These are phyloP conservation scores for Psittacus erithacus DNA, from an alignment of 2,113 vertebrate species.

Conservation along the genomic window DNA sequence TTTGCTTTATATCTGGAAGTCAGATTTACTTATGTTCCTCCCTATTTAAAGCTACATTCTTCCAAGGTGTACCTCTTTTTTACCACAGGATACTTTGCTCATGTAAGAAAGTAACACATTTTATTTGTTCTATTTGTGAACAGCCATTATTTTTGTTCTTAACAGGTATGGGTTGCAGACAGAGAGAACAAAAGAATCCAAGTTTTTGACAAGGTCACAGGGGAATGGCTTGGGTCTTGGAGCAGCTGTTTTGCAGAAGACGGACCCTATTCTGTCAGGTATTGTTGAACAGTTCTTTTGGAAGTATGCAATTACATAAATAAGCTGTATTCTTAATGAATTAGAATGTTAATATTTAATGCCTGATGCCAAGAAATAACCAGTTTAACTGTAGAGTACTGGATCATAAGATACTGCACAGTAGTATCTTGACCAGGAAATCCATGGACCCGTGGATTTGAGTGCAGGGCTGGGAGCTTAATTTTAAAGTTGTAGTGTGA, in stretches of 20 bases:
- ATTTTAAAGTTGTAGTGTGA: background rate
- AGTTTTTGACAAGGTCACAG: constrained; percentile 88
- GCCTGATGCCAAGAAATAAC: background rate
- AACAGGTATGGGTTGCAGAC: constrained; percentile 95
- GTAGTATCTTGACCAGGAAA: background rate
- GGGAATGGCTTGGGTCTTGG: constrained; percentile 94
- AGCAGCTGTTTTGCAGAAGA: constrained; percentile 89
- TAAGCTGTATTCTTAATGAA: background rate
- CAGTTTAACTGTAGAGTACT: background rate
- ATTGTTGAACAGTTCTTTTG: background rate
- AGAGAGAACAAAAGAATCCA: constrained; percentile 93
- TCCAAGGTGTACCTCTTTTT: background rate
- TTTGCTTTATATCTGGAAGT: background rate
- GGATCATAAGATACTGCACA: background rate
- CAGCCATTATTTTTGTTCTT: background rate
- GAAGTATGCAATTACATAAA: background rate
- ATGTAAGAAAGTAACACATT: background rate
- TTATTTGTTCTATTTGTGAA: background rate
- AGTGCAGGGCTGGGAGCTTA: background rate
- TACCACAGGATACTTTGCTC: background rate
- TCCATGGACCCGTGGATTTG: background rate
- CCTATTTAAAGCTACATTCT: background rate
- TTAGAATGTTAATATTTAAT: background rate
- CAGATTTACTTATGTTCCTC: background rate
- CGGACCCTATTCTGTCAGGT: constrained; percentile 92